A percentile compares a stretch with the other conserved stretches of the same genome.
Conservation (phyloP, 2,888 invertebrate genomes). For the Andrena trimmerana region DNA sequence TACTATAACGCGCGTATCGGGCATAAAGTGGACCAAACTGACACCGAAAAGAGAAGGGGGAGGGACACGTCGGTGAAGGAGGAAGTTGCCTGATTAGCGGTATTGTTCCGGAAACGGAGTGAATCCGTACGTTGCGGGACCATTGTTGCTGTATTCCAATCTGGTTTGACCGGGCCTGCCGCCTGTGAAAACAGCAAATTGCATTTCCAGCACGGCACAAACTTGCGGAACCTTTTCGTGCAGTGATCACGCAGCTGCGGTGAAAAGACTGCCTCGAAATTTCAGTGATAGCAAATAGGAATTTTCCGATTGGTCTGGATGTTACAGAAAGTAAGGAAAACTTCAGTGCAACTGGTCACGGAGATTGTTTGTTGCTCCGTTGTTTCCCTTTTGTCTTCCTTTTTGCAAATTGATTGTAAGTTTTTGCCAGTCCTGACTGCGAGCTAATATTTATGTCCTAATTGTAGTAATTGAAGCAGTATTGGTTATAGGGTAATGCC, state of each 20-base stretch:
- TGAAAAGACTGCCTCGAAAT: slow-evolving; percentile 38
- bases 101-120: slow-evolving; percentile 72
- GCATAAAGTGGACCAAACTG: slow-evolving; percentile 13
- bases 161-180: slow-evolving; percentile 66
- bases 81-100: slow-evolving; percentile 68
- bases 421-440: too few species aligned
- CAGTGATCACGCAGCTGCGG: slow-evolving; percentile 10
- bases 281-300: slow-evolving; percentile 47
- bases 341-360: neutral
- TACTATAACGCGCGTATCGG: neutral
- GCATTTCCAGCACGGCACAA: slow-evolving; percentile 53
- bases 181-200: slow-evolving; percentile 73
- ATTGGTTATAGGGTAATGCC: too few species aligned
- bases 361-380: too few species aligned
- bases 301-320: slow-evolving; percentile 11
- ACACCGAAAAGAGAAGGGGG: neutral
- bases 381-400: too few species aligned
- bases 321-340: neutral
- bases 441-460: too few species aligned
- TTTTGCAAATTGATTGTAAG: too few species aligned
- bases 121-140: slow-evolving; percentile 67
- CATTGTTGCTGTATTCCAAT: slow-evolving; percentile 69
- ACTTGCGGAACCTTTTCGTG: slow-evolving; percentile 42
- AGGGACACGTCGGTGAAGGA: slow-evolving; percentile 14
- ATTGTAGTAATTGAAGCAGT: too few species aligned